Evolutionary conservation across 53 echinoderm and acorn worm species (phyloP).

Genomic region (Patiria pectinifera): DNA sequence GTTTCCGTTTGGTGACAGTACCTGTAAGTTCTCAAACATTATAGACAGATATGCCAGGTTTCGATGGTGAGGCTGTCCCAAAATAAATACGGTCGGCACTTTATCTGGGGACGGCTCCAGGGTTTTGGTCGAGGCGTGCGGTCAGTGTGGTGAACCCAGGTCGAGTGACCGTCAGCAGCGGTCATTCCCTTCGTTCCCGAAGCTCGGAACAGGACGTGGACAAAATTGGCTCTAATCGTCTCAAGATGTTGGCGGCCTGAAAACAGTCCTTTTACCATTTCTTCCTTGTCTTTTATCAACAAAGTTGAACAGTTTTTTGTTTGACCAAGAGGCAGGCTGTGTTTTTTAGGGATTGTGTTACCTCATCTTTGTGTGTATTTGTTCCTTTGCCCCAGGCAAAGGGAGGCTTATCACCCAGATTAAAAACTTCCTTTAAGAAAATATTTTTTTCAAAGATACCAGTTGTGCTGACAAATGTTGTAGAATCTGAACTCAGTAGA

Average conservation of each 20-base stretch:
- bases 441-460: not conserved
- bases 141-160: not conserved
- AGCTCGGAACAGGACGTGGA: not conserved
- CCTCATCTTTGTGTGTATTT: not conserved
- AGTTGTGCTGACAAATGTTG: not conserved
- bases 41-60: too few species aligned
- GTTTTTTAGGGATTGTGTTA: not conserved
- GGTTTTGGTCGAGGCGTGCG: not conserved
- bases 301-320: not conserved
- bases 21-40: not conserved
- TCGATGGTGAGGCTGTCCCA: too few species aligned
- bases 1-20: not conserved
- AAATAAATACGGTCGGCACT: not conserved
- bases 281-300: not conserved
- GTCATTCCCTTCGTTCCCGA: not conserved
- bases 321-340: not conserved
- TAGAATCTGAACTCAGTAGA: not conserved
- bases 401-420: not conserved
- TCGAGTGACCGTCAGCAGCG: not conserved
- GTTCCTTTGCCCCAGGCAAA: not conserved
- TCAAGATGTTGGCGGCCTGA: not conserved
- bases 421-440: not conserved
- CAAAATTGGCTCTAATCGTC: not conserved
- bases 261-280: not conserved
- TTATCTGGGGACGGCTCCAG: not conserved